phyloP scores from a whole-genome alignment of 2,797 vertebrate species.

The Amblyraja radiata region DNA sequence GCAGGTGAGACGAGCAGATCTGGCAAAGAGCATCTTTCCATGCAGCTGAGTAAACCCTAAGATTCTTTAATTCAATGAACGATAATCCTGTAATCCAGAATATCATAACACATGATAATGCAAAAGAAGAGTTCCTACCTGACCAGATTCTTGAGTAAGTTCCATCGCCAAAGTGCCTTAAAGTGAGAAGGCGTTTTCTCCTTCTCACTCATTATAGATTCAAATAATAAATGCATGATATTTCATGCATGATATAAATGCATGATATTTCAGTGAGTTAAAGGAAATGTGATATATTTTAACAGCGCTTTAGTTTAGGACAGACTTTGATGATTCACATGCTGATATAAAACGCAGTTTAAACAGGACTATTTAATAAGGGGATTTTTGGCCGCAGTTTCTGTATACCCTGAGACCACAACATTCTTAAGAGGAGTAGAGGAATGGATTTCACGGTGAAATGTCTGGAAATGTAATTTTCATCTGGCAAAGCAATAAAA shows the following conservation, averaged over 20 bases:
- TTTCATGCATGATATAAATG: neutral
- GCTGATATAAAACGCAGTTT: neutral
- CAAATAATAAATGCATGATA: too few species aligned
- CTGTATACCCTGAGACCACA: neutral
- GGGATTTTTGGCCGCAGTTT: neutral
- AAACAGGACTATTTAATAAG: neutral
- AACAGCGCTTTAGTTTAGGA: neutral
- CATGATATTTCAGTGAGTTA: neutral
- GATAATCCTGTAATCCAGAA: neutral
- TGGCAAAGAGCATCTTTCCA: neutral
- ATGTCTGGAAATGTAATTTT: conserved; percentile 6
- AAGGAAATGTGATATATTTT: neutral
- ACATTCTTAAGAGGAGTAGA: neutral
- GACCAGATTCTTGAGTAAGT: neutral
- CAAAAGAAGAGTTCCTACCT: neutral
- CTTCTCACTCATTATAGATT: neutral
- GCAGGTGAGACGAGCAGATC: neutral
- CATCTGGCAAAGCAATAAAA: conserved; percentile 29
- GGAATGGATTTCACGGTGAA: neutral
- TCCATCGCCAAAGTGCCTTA: neutral
- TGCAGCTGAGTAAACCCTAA: neutral
- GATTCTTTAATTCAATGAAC: neutral
- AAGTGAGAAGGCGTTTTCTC: neutral
- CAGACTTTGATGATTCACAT: neutral
- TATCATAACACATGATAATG: neutral